Evolutionary conservation across 2,797 vertebrate species (phyloP).

Genomic region (Mormyrus proboscirostris): DNA sequence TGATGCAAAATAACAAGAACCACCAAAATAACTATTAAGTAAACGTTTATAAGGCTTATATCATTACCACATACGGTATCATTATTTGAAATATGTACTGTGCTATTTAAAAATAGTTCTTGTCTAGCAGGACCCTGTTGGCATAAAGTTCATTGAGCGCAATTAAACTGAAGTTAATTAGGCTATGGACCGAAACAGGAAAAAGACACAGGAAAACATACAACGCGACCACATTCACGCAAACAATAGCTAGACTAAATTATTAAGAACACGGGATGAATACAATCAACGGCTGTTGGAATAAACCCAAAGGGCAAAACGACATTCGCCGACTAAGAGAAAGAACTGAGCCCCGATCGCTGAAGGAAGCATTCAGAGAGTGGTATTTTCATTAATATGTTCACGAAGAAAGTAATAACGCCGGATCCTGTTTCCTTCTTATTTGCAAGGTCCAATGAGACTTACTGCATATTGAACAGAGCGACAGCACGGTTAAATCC

Average conservation of each 20-base stretch:
- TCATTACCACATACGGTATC: neutral
- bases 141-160: neutral
- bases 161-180: neutral
- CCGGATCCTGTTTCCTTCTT: neutral
- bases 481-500: neutral
- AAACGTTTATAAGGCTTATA: neutral
- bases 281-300: neutral
- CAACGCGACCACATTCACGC: neutral
- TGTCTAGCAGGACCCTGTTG: neutral
- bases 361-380: neutral
- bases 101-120: neutral
- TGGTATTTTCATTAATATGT: neutral
- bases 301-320: neutral
- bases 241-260: neutral
- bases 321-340: neutral
- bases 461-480: neutral
- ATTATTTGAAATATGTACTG: neutral
- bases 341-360: neutral
- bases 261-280: neutral
- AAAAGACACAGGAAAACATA: neutral
- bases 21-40: neutral
- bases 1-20: neutral
- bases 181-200: neutral
- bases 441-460: neutral
- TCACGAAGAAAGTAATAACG: neutral